phyloP scores from a whole-genome alignment of 2,888 invertebrate genomes.

The Agrotis exclamationis region DNA sequence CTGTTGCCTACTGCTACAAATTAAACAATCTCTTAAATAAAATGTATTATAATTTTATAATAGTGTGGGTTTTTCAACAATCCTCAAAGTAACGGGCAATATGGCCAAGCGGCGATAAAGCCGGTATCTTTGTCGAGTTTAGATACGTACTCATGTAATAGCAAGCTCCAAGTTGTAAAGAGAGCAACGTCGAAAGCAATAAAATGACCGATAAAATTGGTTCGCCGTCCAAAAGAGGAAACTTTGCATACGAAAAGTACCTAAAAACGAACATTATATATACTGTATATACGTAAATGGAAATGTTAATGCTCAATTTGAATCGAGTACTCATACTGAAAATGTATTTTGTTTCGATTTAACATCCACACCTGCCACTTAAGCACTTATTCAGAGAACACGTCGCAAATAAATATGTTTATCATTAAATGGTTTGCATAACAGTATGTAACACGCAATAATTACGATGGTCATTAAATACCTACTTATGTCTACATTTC shows the following conservation, averaged over 20 bases:
- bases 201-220: slow-evolving; percentile 71
- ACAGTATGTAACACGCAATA: slow-evolving; percentile 5
- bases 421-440: slow-evolving; percentile 13
- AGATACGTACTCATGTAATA: slow-evolving; percentile 67
- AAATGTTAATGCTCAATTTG: slow-evolving; percentile 57
- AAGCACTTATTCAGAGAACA: slow-evolving; percentile 21
- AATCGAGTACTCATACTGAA: slow-evolving; percentile 35
- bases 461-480: slow-evolving; percentile 4
- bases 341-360: slow-evolving; percentile 53
- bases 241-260: slow-evolving; percentile 69
- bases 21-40: not conserved
- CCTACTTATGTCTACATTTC: not conserved
- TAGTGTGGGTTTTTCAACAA: slow-evolving; percentile 43
- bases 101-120: slow-evolving; percentile 60
- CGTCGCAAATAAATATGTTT: slow-evolving; percentile 24
- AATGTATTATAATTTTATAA: slow-evolving; percentile 35
- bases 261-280: slow-evolving; percentile 60
- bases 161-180: slow-evolving; percentile 64
- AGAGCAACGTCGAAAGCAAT: slow-evolving; percentile 67
- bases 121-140: slow-evolving; percentile 66
- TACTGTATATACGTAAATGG: slow-evolving; percentile 51
- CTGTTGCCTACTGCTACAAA: not conserved
- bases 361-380: slow-evolving; percentile 43
- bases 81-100: slow-evolving; percentile 52
- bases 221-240: slow-evolving; percentile 68